phyloP scores from a whole-genome alignment of 1,140 invertebrate genomes.

The Listronotus oregonensis region DNA sequence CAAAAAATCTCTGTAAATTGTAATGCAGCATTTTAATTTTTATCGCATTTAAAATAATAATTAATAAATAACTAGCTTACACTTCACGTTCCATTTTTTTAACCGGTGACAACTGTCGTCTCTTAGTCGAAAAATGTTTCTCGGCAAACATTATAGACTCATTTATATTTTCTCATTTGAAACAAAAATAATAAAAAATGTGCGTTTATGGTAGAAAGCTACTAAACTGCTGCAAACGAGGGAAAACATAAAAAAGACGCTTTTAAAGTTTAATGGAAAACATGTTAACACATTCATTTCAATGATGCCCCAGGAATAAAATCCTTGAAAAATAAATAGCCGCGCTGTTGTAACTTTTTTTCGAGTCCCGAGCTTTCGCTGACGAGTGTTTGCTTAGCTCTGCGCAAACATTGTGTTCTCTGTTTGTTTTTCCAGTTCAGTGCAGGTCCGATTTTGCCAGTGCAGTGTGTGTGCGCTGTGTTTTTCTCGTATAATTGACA shows the following conservation, averaged over 20 bases:
- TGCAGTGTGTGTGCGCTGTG: constrained; percentile 8
- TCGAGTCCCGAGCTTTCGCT: constrained; percentile 41
- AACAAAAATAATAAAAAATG: too few relatives aligned
- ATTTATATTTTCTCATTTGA: too few relatives aligned
- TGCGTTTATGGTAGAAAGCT: too few relatives aligned
- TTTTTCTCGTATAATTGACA: constrained; percentile 31
- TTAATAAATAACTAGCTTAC: too few relatives aligned
- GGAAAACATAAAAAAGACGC: constrained; percentile 4
- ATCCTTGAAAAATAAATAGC: constrained; percentile 45
- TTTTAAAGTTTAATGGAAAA: constrained; percentile 9
- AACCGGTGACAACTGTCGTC: too few relatives aligned
- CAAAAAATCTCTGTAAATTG: too few relatives aligned
- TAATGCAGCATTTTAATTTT: too few relatives aligned
- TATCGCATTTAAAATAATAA: too few relatives aligned
- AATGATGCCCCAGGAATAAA: constrained; percentile 26
- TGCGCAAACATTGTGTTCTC: constrained; percentile 45
- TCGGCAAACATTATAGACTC: too few relatives aligned
- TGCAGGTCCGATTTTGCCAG: constrained; percentile 41
- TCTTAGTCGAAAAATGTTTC: too few relatives aligned
- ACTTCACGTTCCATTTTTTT: too few relatives aligned
- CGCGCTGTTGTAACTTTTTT: constrained; percentile 39
- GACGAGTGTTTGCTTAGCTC: constrained; percentile 48
- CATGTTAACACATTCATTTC: constrained; percentile 42
- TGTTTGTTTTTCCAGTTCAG: constrained; percentile 49
- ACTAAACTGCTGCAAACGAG: neutral